phyloP scores from a whole-genome alignment of 2,113 vertebrate species.

The Salvator merianae region DNA sequence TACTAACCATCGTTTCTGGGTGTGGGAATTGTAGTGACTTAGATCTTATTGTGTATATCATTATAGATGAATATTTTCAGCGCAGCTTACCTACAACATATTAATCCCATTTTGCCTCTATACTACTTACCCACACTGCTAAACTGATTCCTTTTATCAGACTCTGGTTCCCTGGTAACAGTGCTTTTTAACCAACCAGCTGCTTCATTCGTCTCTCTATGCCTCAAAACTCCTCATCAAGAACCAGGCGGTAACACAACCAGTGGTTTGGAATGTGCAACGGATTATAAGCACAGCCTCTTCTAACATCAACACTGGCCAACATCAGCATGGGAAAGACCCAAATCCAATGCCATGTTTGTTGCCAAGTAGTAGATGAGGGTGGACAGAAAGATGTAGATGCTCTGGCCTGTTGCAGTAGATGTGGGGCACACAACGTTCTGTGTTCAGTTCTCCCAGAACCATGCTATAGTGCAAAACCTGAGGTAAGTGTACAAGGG shows the following conservation, averaged over 20 bases:
- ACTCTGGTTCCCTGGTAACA: constrained; percentile 36
- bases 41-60: background rate
- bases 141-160: background rate
- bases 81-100: background rate
- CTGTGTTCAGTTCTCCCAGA: too few relatives aligned
- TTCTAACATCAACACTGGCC: too few relatives aligned
- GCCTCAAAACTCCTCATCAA: constrained; percentile 37
- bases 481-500: too few relatives aligned
- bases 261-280: too few relatives aligned
- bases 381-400: too few relatives aligned
- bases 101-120: background rate
- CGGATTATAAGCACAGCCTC: too few relatives aligned
- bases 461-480: too few relatives aligned
- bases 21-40: background rate
- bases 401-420: too few relatives aligned
- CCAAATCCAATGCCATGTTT: too few relatives aligned
- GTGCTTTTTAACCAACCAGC: constrained; percentile 34
- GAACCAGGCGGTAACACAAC: constrained; percentile 28
- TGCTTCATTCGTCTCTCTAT: background rate
- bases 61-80: background rate
- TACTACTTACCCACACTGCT: background rate
- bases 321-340: too few relatives aligned
- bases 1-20: background rate
- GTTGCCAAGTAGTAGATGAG: too few relatives aligned
- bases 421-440: too few relatives aligned